phyloP scores from a whole-genome alignment of 2,888 invertebrate species.

The Lamproptera curius region DNA sequence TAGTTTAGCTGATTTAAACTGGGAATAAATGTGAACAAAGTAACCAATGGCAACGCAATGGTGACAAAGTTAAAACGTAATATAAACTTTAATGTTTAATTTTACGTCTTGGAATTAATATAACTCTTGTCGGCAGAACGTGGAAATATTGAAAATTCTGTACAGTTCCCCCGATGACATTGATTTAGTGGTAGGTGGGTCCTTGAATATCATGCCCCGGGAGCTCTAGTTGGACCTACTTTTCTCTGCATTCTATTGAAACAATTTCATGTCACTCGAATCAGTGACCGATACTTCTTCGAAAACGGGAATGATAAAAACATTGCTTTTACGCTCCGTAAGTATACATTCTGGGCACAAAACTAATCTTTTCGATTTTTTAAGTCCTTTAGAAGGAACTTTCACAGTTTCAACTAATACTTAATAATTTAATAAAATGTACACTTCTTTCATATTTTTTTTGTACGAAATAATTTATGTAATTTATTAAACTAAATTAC shows the following conservation, averaged over 20 bases:
- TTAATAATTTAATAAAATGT: no score
- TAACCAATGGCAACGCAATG: no score
- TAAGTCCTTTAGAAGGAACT: no score
- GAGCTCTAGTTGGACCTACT: conserved; percentile 17
- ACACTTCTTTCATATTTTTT: no score
- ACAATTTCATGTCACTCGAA: conserved; percentile 17
- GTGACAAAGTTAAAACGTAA: no score
- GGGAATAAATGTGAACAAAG: no score
- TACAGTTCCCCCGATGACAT: conserved; percentile 18
- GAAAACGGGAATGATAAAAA: conserved; percentile 18
- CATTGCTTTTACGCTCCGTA: conserved; percentile 10
- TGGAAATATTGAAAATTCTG: conserved; percentile 7
- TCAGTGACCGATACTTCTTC: conserved; percentile 22
- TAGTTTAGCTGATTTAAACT: no score
- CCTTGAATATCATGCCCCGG: conserved; percentile 15
- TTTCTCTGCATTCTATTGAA: conserved; percentile 17
- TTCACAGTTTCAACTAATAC: no score
- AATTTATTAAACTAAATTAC: no score
- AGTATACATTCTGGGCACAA: neutral
- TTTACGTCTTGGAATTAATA: no score
- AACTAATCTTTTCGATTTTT: no score
- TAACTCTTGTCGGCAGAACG: conserved; percentile 39
- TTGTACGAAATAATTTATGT: no score
- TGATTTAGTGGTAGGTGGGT: conserved; percentile 19
- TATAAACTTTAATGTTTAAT: neutral